A percentile compares a stretch with the other conserved stretches of the same genome.
Evolutionary conservation across 1,140 invertebrate genomes (phyloP).

Genomic region (Catajapyx aquilonaris): DNA sequence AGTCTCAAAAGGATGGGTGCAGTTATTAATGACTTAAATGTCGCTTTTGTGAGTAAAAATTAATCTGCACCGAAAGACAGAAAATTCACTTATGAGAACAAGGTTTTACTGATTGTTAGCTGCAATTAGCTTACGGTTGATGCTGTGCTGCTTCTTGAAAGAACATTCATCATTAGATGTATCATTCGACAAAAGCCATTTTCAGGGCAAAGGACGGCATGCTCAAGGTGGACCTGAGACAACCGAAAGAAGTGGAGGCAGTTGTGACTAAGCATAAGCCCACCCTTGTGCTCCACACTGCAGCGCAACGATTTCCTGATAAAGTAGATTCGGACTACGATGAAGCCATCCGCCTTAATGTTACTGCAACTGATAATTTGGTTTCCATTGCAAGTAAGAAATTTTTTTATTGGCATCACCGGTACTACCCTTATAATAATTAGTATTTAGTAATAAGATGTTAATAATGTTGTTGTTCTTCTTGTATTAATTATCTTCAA

Average conservation of each 20-base stretch:
- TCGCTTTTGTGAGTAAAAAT: no score
- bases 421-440: slow-evolving; percentile 1
- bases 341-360: slow-evolving; percentile 23
- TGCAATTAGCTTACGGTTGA: no score
- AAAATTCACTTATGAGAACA: no score
- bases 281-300: slow-evolving; percentile 27
- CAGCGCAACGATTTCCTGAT: slow-evolving; percentile 29
- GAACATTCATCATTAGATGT: no score
- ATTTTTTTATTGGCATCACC: slow-evolving; percentile 6
- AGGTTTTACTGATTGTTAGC: no score
- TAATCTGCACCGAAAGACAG: no score
- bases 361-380: slow-evolving; percentile 21
- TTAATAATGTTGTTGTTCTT: no score
- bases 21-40: no score
- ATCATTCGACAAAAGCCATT: slow-evolving; percentile 1
- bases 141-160: no score
- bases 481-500: no score
- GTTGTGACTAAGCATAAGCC: slow-evolving; percentile 22
- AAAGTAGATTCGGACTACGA: slow-evolving; percentile 26
- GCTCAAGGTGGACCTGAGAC: slow-evolving; percentile 21
- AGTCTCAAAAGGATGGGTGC: no score
- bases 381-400: slow-evolving; percentile 23
- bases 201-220: slow-evolving; percentile 17
- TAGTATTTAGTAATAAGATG: neutral
- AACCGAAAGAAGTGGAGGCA: slow-evolving; percentile 16